Evolutionary conservation across 2,113 vertebrate species (phyloP).

Genomic region (Procavia capensis): DNA sequence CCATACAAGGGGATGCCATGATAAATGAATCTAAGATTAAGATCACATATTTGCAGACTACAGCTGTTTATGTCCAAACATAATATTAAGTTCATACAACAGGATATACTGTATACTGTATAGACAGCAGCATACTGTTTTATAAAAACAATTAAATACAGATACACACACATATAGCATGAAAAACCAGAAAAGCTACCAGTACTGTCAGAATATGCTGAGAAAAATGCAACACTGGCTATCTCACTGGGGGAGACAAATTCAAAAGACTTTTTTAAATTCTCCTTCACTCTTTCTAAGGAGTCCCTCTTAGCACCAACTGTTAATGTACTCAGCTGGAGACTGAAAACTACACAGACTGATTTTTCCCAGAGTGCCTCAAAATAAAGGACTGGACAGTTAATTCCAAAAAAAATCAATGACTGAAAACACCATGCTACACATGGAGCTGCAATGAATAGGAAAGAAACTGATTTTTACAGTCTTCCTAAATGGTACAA

Average conservation of each 20-base stretch:
- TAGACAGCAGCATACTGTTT: neutral
- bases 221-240: neutral
- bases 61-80: neutral
- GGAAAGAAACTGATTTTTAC: no score
- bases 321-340: no score
- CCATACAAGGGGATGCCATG: neutral
- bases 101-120: neutral
- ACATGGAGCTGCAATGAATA: no score
- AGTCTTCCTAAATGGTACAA: conserved; percentile 22
- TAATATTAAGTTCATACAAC: neutral
- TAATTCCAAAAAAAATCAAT: no score
- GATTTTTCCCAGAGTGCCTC: no score
- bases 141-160: neutral
- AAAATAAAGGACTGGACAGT: no score
- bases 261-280: neutral
- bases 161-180: neutral
- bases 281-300: conserved; percentile 10
- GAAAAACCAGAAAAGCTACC: neutral
- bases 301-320: no score
- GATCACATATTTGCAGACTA: neutral
- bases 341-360: no score
- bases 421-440: no score
- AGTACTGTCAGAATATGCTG: neutral
- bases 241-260: neutral
- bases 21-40: neutral